phyloP scores from a whole-genome alignment of 1,140 invertebrate genomes.

The Macrobrachium nipponense region DNA sequence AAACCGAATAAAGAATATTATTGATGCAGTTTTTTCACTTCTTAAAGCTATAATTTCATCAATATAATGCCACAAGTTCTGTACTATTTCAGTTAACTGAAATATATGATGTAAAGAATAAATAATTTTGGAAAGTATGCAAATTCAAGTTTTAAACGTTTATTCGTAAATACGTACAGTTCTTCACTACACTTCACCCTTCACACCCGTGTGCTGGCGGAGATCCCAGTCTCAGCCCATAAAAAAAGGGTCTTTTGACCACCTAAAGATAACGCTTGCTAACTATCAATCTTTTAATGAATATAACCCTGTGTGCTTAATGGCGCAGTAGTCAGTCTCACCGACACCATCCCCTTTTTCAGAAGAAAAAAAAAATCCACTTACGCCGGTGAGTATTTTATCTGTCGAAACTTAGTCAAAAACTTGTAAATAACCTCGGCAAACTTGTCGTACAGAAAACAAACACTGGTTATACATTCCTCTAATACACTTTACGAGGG shows the following conservation, averaged over 20 bases:
- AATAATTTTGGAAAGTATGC: too few species aligned
- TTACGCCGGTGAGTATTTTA: not conserved
- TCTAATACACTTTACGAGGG: constrained; percentile 27
- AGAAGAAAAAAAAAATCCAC: too few species aligned
- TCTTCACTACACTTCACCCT: too few species aligned
- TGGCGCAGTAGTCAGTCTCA: not conserved
- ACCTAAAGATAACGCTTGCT: not conserved
- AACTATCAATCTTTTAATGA: constrained; percentile 24
- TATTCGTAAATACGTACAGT: too few species aligned
- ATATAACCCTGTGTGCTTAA: constrained; percentile 17
- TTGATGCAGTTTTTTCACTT: not conserved
- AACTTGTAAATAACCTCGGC: constrained; percentile 16
- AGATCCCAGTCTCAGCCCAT: too few species aligned
- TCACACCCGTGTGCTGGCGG: too few species aligned
- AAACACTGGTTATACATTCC: constrained; percentile 25
- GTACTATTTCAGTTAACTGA: too few species aligned
- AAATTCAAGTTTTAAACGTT: too few species aligned
- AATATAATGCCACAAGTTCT: too few species aligned
- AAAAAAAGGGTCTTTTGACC: too few species aligned
- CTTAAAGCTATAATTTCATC: not conserved
- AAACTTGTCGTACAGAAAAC: constrained; percentile 10
- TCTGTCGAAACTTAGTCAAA: constrained; percentile 3
- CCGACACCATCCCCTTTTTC: too few species aligned
- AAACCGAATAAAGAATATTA: not conserved
- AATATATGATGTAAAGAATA: too few species aligned